Percentiles rank a stretch among this genome's conserved stretches.
Evolutionary conservation across 2,797 vertebrate genomes (phyloP).

Genomic region (Phrynocephalus guinanensis): DNA sequence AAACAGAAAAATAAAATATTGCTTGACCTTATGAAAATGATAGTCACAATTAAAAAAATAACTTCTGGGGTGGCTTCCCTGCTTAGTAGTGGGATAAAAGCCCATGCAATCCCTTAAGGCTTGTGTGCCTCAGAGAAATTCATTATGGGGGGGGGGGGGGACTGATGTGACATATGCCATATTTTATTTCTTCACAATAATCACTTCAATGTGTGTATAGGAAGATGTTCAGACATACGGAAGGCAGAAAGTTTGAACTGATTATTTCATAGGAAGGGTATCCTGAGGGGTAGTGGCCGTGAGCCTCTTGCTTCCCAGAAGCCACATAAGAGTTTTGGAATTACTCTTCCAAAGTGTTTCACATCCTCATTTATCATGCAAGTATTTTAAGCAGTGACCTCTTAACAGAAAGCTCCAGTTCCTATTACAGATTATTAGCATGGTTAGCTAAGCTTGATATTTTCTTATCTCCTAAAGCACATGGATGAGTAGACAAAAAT

Average conservation of each 20-base stretch:
- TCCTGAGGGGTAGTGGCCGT: not conserved
- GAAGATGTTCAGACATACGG: not conserved
- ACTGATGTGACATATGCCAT: not conserved
- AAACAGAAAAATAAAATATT: not conserved
- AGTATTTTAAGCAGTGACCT: conserved; percentile 1
- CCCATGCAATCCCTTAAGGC: not conserved
- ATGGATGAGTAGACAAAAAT: not conserved
- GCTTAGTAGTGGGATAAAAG: not conserved
- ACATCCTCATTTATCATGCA: not conserved
- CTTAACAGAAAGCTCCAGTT: conserved; percentile 27
- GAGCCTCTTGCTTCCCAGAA: not conserved
- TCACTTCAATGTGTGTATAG: not conserved
- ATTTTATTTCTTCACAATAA: conserved; percentile 11
- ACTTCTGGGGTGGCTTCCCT: not conserved
- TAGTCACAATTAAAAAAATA: not conserved
- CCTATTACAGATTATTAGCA: conserved; percentile 8
- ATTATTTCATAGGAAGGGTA: not conserved
- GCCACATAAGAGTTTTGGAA: not conserved
- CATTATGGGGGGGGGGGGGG: too few relatives aligned
- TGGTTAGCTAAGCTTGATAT: conserved; percentile 18
- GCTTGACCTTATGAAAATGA: not conserved
- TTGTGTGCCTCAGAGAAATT: not conserved
- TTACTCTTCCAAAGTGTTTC: conserved; percentile 10
- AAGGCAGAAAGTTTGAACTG: not conserved
- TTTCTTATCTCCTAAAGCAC: conserved; percentile 24